These are phyloP conservation scores for Drosophila malerkotliana DNA, from an alignment of 1,140 invertebrate species.

Conservation along the genomic window DNA sequence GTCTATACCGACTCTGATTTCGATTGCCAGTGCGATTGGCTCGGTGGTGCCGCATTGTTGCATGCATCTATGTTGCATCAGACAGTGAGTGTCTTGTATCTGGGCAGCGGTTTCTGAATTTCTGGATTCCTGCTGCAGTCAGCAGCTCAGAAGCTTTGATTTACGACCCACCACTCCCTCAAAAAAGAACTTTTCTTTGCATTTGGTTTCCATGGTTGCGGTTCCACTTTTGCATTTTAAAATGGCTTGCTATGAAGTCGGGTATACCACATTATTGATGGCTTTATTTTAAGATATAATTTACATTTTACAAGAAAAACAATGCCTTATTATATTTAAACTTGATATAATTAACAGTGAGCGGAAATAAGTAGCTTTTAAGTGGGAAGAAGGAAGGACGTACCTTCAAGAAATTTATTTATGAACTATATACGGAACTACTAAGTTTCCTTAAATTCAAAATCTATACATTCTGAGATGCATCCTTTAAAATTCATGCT, in stretches of 20 bases:
- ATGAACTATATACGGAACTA: too few relatives aligned
- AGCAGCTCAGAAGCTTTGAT: conserved; percentile 28
- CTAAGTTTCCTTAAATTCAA: too few relatives aligned
- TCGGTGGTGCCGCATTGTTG: conserved; percentile 36
- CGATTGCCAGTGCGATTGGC: neutral
- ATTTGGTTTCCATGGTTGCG: neutral
- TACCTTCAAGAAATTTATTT: too few relatives aligned
- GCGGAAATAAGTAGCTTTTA: too few relatives aligned
- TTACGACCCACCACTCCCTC: conserved; percentile 20
- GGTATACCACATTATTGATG: neutral
- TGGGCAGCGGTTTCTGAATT: conserved; percentile 17
- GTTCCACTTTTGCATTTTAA: neutral
- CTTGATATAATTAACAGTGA: too few relatives aligned
- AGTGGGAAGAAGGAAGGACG: too few relatives aligned
- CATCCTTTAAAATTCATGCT: too few relatives aligned
- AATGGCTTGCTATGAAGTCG: neutral
- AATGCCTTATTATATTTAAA: too few relatives aligned
- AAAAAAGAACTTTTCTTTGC: conserved; percentile 13
- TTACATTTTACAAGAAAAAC: too few relatives aligned
- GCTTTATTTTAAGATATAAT: too few relatives aligned
- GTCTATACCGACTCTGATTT: conserved; percentile 23
- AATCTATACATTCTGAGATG: too few relatives aligned
- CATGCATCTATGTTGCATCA: conserved; percentile 27
- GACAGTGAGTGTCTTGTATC: conserved; percentile 4
- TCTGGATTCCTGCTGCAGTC: conserved; percentile 27